Evolutionary conservation across 2,888 invertebrate genomes (phyloP).

Genomic region (Hofmannophila pseudospretella): DNA sequence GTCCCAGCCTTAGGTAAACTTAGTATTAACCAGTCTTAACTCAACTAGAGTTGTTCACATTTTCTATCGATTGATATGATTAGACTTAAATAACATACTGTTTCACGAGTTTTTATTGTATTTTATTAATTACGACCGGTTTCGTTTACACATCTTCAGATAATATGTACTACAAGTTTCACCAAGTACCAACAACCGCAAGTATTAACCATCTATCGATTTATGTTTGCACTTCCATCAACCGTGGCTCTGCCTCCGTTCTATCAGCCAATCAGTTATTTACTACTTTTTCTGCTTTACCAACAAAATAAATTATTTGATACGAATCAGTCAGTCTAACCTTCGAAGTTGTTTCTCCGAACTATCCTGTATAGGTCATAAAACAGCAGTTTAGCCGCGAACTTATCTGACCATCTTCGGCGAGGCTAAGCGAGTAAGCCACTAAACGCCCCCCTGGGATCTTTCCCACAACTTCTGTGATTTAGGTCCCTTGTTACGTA

Average conservation of each 20-base stretch:
- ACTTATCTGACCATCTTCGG: constrained; percentile 27
- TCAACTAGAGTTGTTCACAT: too few relatives aligned
- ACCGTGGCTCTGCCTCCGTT: neutral
- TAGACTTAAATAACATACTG: too few relatives aligned
- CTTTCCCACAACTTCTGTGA: constrained; percentile 21
- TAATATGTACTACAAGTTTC: too few relatives aligned
- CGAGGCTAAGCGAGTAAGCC: constrained; percentile 28
- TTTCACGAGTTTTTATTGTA: too few relatives aligned
- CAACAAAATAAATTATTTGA: constrained; percentile 6
- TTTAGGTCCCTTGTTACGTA: constrained; percentile 19
- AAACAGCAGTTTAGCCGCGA: constrained; percentile 2
- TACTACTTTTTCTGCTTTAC: neutral
- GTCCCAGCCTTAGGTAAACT: too few relatives aligned
- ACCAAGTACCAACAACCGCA: too few relatives aligned
- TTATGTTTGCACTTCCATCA: too few relatives aligned
- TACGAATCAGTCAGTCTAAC: constrained; percentile 4
- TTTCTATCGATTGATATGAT: too few relatives aligned
- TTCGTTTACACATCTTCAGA: too few relatives aligned
- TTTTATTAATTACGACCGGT: too few relatives aligned
- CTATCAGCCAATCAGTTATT: constrained; percentile 1
- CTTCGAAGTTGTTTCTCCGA: neutral
- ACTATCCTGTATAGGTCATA: constrained; percentile 5
- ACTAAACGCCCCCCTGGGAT: constrained; percentile 26
- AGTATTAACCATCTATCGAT: too few relatives aligned
- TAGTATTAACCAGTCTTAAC: too few relatives aligned